phyloP scores from a whole-genome alignment of 2,113 vertebrate species.

The Callithrix jacchus region DNA sequence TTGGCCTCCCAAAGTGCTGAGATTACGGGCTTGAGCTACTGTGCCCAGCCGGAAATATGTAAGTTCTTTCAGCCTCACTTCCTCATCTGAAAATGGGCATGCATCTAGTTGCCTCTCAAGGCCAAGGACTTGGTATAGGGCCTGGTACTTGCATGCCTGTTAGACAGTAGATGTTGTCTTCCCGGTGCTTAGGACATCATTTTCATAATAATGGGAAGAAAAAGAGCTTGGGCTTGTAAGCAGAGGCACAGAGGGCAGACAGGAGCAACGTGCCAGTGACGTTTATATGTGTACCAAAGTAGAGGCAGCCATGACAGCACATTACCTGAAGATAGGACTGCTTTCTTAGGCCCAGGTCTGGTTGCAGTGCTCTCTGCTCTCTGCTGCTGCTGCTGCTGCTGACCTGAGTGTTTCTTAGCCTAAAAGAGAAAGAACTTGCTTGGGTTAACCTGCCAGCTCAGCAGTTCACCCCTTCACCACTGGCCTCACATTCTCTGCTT shows the following conservation, averaged over 20 bases:
- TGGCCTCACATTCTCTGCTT: background rate
- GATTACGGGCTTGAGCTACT: no score
- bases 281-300: background rate
- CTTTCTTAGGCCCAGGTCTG: rapidly evolving
- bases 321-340: background rate
- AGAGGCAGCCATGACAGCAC: rapidly evolving
- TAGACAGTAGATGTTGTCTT: background rate
- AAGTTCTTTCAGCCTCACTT: background rate
- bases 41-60: background rate
- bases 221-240: background rate
- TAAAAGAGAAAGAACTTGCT: background rate
- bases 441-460: background rate
- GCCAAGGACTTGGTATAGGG: rapidly evolving
- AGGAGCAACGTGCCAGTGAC: no score
- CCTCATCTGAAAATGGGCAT: background rate
- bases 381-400: conserved; percentile 30
- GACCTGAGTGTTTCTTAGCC: conserved; percentile 78
- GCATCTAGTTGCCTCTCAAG: background rate
- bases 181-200: rapidly evolving
- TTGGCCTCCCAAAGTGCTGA: no score
- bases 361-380: rapidly evolving
- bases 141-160: background rate
- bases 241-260: no score
- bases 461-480: background rate
- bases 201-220: background rate